A percentile compares a stretch with the other conserved stretches of the same genome.
Conservation (phyloP, 2,888 invertebrate genomes). For the Rhamphomyia laevipes region DNA sequence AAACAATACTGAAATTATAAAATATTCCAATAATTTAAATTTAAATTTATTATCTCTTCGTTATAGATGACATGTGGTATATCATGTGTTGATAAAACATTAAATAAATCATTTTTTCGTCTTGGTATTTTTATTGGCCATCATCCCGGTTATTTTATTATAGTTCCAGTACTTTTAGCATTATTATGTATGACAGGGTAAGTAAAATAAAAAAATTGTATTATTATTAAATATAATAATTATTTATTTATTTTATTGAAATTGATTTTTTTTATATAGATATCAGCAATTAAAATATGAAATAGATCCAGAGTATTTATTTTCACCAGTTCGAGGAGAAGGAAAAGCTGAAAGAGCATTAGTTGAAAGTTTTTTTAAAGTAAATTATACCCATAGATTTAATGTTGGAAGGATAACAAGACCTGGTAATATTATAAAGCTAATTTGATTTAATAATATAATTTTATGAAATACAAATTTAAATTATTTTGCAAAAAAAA, state of each 20-base stretch:
- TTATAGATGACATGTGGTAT: slow-evolving; percentile 60
- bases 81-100: slow-evolving; percentile 65
- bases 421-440: slow-evolving; percentile 49
- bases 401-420: slow-evolving; percentile 79
- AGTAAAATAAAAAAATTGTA: slow-evolving; percentile 13
- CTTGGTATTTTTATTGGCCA: slow-evolving; percentile 66
- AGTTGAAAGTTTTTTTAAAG: slow-evolving; percentile 74
- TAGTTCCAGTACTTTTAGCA: slow-evolving; percentile 72
- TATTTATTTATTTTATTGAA: not conserved
- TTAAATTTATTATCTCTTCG: not conserved
- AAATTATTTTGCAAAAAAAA: no score
- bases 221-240: no score
- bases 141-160: slow-evolving; percentile 79
- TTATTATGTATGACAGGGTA: slow-evolving; percentile 70
- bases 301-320: slow-evolving; percentile 87
- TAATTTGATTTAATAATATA: no score
- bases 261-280: slow-evolving; percentile 16
- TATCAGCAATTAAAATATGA: slow-evolving; percentile 78
- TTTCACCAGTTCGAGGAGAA: slow-evolving; percentile 78
- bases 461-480: no score
- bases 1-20: not conserved
- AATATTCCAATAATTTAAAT: not conserved
- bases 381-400: slow-evolving; percentile 76
- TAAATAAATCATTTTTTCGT: slow-evolving; percentile 71
- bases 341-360: slow-evolving; percentile 71